Percentiles rank a stretch among this genome's conserved stretches.
Evolutionary conservation across 1,140 invertebrate species (phyloP).

Genomic region (Drosophila willistoni): DNA sequence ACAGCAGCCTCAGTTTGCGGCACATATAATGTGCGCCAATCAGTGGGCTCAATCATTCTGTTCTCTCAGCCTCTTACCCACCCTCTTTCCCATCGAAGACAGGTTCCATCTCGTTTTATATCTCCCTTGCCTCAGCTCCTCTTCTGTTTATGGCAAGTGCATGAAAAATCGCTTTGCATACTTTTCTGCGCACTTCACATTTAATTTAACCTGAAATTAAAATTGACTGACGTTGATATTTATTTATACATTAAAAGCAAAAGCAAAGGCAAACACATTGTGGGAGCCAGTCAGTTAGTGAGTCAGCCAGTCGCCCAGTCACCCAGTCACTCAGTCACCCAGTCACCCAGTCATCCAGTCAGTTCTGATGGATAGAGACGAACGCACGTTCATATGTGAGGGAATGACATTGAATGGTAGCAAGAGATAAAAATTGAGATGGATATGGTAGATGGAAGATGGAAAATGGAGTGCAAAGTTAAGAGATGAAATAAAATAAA

Average conservation of each 20-base stretch:
- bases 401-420: background rate
- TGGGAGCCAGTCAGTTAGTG: conserved; percentile 1
- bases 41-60: conserved; percentile 35
- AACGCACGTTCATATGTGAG: background rate
- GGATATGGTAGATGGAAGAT: background rate
- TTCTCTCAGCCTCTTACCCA: background rate
- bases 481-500: conserved; percentile 22
- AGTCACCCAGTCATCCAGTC: background rate
- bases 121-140: background rate
- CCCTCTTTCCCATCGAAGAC: conserved; percentile 1
- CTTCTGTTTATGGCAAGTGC: conserved; percentile 44
- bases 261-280: conserved; percentile 18
- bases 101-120: conserved; percentile 26
- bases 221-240: conserved; percentile 79
- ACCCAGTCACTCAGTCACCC: background rate
- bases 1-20: conserved; percentile 27
- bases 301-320: background rate
- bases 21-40: conserved; percentile 70
- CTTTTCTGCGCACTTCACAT: conserved; percentile 68
- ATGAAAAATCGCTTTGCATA: conserved; percentile 78
- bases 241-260: conserved; percentile 49
- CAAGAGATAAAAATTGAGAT: conserved; percentile 5
- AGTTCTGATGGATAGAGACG: conserved; percentile 7
- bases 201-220: conserved; percentile 73
- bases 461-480: conserved; percentile 14